Conservation (phyloP, 2,888 invertebrate genomes). For the Toxonevra muliebris region DNA sequence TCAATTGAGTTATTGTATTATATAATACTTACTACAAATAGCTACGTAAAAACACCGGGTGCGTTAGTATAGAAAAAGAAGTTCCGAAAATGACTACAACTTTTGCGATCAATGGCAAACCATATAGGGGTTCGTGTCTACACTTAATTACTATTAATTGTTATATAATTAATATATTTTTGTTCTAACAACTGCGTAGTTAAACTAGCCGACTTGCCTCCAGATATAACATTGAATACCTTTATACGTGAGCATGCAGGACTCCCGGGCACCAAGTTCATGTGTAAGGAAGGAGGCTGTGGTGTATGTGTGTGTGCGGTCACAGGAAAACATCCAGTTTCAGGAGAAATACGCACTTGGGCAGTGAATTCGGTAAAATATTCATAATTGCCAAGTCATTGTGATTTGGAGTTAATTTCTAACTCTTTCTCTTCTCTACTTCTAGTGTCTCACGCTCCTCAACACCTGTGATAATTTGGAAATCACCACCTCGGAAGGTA, state of each 20-base stretch:
- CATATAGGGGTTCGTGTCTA: constrained; percentile 48
- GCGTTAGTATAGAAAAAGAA: neutral
- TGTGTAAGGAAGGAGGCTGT: constrained; percentile 77
- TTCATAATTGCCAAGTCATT: neutral
- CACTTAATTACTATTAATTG: neutral
- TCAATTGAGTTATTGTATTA: too few relatives aligned
- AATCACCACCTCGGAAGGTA: constrained; percentile 76
- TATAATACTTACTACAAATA: too few relatives aligned
- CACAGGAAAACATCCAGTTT: constrained; percentile 57
- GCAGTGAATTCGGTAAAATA: constrained; percentile 73
- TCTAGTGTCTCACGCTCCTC: constrained; percentile 72
- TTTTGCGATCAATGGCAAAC: constrained; percentile 52
- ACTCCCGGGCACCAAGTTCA: constrained; percentile 72
- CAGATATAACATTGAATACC: constrained; percentile 68
- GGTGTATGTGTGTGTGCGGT: constrained; percentile 70
- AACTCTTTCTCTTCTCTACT: neutral
- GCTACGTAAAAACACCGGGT: too few relatives aligned
- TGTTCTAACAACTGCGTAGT: constrained; percentile 42
- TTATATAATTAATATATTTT: neutral
- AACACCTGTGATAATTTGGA: constrained; percentile 74
- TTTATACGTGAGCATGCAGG: constrained; percentile 70
- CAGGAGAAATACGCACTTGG: constrained; percentile 66
- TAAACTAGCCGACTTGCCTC: constrained; percentile 55
- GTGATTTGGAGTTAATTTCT: neutral
- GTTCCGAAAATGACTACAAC: constrained; percentile 46